These are phyloP conservation scores for Anas acuta DNA, from an alignment of 2,797 vertebrate species.

Conservation along the genomic window DNA sequence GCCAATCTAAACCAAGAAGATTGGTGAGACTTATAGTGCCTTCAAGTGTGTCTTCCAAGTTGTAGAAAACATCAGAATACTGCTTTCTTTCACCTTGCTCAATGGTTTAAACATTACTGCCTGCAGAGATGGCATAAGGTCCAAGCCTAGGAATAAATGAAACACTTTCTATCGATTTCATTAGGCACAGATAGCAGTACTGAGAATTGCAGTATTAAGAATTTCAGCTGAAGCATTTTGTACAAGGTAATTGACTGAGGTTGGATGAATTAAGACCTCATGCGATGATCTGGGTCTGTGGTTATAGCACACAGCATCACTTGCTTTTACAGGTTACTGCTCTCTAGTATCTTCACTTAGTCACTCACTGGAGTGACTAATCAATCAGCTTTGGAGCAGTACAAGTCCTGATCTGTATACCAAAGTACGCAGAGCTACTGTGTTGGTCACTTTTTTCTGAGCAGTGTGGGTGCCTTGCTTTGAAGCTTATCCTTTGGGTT, in stretches of 20 bases:
- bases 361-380: too few species aligned
- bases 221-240: neutral
- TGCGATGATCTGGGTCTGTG: neutral
- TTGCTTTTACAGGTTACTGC: neutral
- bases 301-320: neutral
- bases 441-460: neutral
- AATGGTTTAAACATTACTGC: neutral
- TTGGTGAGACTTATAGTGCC: neutral
- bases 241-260: neutral
- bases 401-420: neutral
- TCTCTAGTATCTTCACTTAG: neutral
- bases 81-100: neutral
- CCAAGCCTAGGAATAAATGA: neutral
- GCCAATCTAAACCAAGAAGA: neutral
- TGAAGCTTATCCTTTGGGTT: neutral
- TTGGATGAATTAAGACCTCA: neutral
- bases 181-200: neutral
- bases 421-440: neutral
- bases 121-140: neutral
- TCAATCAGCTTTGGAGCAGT: neutral
- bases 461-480: neutral
- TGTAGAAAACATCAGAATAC: neutral
- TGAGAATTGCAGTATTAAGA: neutral
- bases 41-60: neutral
- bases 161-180: neutral